Base-by-base conservation (phyloP, 2,797 vertebrate genomes). In the Sciurus carolinensis region DNA sequence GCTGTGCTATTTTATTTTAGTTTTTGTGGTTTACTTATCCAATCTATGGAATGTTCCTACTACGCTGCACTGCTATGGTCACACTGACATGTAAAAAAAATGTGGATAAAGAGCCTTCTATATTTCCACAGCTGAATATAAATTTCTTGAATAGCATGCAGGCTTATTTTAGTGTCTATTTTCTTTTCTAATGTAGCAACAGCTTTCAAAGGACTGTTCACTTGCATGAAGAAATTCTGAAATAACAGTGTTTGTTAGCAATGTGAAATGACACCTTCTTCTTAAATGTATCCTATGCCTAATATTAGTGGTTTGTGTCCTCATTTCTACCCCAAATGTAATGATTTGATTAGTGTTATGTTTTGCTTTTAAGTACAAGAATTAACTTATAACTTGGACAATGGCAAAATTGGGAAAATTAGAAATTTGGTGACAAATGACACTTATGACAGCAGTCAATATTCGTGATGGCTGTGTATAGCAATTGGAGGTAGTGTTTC, bases 141-240 rank as follows among this genome's bases (percentile, higher is more conserved):
- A 54, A 22, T 72, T 90, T 92, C 30, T 77, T 33, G 77, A 94
- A 71, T 88, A 87, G 47, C 24, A 79, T 28, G 28, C 2, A 92
- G 1, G 36, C 92, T 92, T 96, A 94, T 86, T 93, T 95, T 39
- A 39, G 47, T 33, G 1, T 3, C 9, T 83, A 33, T 67, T 90
- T 95, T 67, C 17, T 88, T 85, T 85, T 77, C 11, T 50, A 92
- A 24, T 33, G 42, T 91, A 82, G 69, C 15, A 91, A 95, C 10
- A 85, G 36, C 18, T 79, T 94, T 88, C 76, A 90, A 95, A 91
- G 15, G 11, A 88, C 44, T 92, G 10, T 69, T 95, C 80, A 82
- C 20, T 91, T 85, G 5, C 28, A 59, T 95, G 87, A 92, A 89
- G 67, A 69, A 91, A 90, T 77, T 77, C 17, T 66, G 18, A 96